phyloP scores from a whole-genome alignment of 2,797 vertebrate genomes.

The Sebastes matsubarae region DNA sequence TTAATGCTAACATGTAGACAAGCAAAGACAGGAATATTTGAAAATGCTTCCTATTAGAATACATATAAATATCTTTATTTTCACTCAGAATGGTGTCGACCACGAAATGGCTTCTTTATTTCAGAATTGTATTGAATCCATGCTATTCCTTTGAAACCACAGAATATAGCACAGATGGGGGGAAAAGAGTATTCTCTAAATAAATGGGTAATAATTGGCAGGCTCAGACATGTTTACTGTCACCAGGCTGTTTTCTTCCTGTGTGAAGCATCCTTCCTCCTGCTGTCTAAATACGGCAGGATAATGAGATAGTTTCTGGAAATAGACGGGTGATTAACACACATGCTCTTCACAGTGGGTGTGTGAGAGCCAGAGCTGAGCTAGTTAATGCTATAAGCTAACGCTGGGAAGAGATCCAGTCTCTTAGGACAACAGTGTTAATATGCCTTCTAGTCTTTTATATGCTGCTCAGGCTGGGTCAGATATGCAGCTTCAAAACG shows the following conservation, averaged over 20 bases:
- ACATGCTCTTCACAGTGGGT: slow-evolving; percentile 21
- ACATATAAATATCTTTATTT: not conserved
- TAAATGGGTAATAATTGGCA: not conserved
- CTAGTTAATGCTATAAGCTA: slow-evolving; percentile 63
- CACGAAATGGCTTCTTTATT: not conserved
- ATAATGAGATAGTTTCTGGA: slow-evolving; percentile 74
- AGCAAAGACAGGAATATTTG: not conserved
- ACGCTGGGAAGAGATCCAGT: slow-evolving; percentile 18
- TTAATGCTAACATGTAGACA: not conserved
- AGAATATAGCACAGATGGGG: not conserved
- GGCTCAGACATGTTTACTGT: slow-evolving; percentile 19
- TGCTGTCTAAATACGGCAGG: slow-evolving; percentile 69
- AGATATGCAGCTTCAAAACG: not conserved
- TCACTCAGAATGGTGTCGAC: not conserved
- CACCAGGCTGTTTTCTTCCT: slow-evolving; percentile 43
- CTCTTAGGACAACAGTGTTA: slow-evolving; percentile 8
- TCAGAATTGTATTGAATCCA: not conserved
- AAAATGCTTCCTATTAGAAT: not conserved
- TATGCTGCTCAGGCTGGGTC: not conserved
- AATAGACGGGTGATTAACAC: slow-evolving; percentile 76
- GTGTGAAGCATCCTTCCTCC: slow-evolving; percentile 47
- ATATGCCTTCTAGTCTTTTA: not conserved
- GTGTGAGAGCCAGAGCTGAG: slow-evolving; percentile 29
- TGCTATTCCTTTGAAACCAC: not conserved
- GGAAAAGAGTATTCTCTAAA: not conserved